Percentiles rank a stretch among this genome's conserved stretches.
Evolutionary conservation across 2,797 vertebrate genomes (phyloP).

Genomic region (Tiaroga cobitis): DNA sequence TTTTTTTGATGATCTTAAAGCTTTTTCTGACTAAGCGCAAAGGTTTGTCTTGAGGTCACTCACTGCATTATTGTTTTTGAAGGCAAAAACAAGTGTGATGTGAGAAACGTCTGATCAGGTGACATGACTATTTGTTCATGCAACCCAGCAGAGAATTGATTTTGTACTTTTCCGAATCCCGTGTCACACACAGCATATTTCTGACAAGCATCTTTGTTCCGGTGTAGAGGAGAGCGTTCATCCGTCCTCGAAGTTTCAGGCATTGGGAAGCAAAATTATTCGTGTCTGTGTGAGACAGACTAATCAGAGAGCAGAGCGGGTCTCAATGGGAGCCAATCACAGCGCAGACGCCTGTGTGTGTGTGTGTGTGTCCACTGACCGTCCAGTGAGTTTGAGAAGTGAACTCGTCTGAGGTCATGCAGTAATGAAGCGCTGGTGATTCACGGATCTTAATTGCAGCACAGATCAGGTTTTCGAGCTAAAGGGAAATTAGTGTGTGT

Average conservation of each 20-base stretch:
- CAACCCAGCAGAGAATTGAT: background rate
- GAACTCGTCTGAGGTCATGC: background rate
- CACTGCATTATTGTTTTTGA: background rate
- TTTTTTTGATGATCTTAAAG: too few species aligned
- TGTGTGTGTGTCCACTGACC: background rate
- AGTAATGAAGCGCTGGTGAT: conserved; percentile 22
- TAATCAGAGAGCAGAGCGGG: conserved; percentile 50
- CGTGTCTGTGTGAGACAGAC: conserved; percentile 49
- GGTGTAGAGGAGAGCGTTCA: background rate
- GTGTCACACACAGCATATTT: background rate
- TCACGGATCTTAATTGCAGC: conserved; percentile 64
- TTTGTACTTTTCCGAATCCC: too few species aligned
- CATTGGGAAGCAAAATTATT: conserved; percentile 71
- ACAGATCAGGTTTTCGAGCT: conserved; percentile 52
- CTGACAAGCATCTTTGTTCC: background rate
- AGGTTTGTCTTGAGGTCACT: background rate
- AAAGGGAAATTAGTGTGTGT: conserved; percentile 68
- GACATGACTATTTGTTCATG: background rate
- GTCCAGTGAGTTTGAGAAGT: conserved; percentile 16
- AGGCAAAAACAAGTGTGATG: background rate
- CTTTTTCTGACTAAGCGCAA: too few species aligned
- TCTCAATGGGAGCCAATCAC: conserved; percentile 51
- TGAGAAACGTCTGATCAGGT: background rate
- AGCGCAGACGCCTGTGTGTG: background rate
- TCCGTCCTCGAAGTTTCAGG: conserved; percentile 54